A percentile compares a stretch with the other conserved stretches of the same genome.
Evolutionary conservation across 2,113 vertebrate species (phyloP).

Genomic region (Dasyurus viverrinus): DNA sequence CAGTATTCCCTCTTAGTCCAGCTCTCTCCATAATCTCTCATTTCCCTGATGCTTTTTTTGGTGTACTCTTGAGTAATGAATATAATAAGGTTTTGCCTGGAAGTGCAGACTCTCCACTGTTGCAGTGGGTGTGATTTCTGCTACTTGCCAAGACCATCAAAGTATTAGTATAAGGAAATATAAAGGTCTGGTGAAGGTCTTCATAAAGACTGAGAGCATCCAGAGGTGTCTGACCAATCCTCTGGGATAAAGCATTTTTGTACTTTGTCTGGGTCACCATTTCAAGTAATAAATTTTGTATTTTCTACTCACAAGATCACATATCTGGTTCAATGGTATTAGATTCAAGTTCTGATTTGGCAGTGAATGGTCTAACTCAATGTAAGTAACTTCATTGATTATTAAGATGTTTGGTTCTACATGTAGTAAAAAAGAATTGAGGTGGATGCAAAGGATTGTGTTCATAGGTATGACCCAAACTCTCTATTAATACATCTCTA

Average conservation of each 20-base stretch:
- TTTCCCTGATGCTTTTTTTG: neutral
- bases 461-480: too few relatives aligned
- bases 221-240: slow-evolving; percentile 14
- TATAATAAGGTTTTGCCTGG: slow-evolving; percentile 45
- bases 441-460: neutral
- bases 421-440: neutral
- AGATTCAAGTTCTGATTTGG: neutral
- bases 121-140: slow-evolving; percentile 26
- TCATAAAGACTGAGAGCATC: slow-evolving; percentile 54
- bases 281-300: neutral
- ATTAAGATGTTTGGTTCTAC: neutral
- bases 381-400: too few relatives aligned
- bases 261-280: neutral
- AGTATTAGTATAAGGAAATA: slow-evolving; percentile 68
- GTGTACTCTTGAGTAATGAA: slow-evolving; percentile 34
- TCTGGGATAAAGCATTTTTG: neutral
- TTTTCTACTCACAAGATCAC: neutral
- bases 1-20: neutral
- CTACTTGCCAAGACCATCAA: slow-evolving; percentile 67
- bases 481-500: neutral
- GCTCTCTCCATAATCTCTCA: neutral
- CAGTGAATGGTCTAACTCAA: neutral
- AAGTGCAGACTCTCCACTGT: neutral
- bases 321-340: neutral
- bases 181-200: slow-evolving; percentile 60